Evolutionary conservation across 2,888 invertebrate species (phyloP), one percentile per base, ranked within the genome.

Genomic region (Athalia rosae): DNA sequence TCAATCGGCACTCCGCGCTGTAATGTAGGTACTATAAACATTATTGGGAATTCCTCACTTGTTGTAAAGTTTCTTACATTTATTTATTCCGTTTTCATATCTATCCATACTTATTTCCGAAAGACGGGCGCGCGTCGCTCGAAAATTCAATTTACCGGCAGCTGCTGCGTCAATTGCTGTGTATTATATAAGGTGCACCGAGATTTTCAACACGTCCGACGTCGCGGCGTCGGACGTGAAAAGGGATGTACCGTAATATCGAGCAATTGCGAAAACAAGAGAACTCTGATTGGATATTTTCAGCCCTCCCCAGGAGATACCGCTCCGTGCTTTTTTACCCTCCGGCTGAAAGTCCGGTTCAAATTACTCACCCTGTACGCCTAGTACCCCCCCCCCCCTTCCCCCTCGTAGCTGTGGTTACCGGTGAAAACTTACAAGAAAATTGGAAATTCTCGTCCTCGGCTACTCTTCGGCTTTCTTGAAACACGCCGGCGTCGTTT

Each of bases 211-310:
- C 28, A 28, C 28, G 28, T 28, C 0, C 28, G 2, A 28, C 28
- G 28, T 28, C 28, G 28, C 28, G 28, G 28, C 28, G 28, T 28
- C 28, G 28, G 28, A 28, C 28, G 28, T 28, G 28, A 28, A 28
- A 28, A 28, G n/a, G 53, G 53, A 53, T 11, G 53, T 11, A 53
- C 53, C 53, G 53, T 53, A 3, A n/a, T 41, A 8, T 15, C n/a
- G n/a, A 67, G 11, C 3, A 9, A 50, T 41, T 67, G 48, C 11
- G 6, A 13, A 67, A 67, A 67, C 67, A 28, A 50, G 67, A 67
- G 53, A 48, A 50, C 9, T 53, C 67, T 67, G 53, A 67, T 67
- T 67, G 67, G 53, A 67, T 50, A 50, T 67, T 53, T 11, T 28
- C 5, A 15, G 11, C 50, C 6, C 9, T n/a, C 9, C 13, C 13